Base-by-base conservation (phyloP, 2,888 invertebrate genomes). In the Penaeus monodon region DNA sequence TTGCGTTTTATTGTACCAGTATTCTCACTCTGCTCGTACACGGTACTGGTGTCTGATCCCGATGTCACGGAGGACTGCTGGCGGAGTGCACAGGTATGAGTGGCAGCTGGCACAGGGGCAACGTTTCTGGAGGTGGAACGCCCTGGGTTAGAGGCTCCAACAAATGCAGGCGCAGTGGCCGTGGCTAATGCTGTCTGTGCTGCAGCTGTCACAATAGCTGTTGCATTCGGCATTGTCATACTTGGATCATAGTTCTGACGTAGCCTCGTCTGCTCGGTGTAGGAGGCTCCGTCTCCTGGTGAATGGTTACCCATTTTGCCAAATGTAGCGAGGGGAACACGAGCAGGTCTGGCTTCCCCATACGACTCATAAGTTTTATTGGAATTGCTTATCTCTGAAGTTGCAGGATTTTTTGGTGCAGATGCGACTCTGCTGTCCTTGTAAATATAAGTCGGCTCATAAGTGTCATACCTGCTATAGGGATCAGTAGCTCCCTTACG, bases 1-100 rank as follows among this genome's bases (percentile, higher is more conserved):
- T 85, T 88, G 27, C 88, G 77, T 49, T 90, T 90, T 63, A 90
- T 85, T 24, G 90, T 90, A n/a, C 90, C 90, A 14, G 90, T 88
- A 73, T 88, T 88, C 33, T 90, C 90, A 38, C 77, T 88, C 78
- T 87, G 85, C 64, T 90, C 88, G 65, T 88, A 90, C 24, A 90
- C 86, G 17, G 88, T 88, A 17, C 81, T 38, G 29, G 86, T 78
- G 38, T 83, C 85, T 66, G 89, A 89, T 66, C 86, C 79, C 27
- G 88, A 88, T 22, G 88, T 84, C 10, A 70, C 77, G 22, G 88
- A 88, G 20, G 63, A 57, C 76, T 84, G 84, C 68, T 88, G 84
- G 6, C 74, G 79, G 17, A 88, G 49, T 20, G 84, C 81, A 20
- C 80, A 22, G 17, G 89, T 83, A 33, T 78, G 86, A 12, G 74